Conservation (phyloP, 2,797 vertebrate species). For the Simalia tracyae region DNA sequence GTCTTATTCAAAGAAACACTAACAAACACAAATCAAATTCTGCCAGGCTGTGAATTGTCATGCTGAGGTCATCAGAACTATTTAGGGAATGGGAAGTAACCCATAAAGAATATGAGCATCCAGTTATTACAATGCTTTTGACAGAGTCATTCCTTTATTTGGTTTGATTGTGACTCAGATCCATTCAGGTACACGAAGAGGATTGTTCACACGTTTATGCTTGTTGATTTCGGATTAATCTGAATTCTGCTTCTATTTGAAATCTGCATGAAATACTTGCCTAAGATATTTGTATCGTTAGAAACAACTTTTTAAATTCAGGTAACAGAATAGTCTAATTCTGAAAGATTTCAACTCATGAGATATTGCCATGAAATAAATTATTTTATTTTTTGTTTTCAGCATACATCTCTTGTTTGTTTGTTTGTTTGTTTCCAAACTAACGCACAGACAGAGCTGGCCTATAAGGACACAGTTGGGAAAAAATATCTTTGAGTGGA, state of each 20-base stretch:
- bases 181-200: background rate
- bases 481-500: background rate
- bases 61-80: slow-evolving; percentile 17
- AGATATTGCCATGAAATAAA: background rate
- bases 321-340: background rate
- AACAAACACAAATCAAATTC: slow-evolving; percentile 33
- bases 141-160: background rate
- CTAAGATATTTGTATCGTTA: background rate
- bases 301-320: background rate
- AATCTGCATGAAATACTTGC: background rate
- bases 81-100: slow-evolving; percentile 30
- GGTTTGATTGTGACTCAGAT: background rate
- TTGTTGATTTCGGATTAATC: background rate
- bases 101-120: slow-evolving; percentile 14
- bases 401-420: background rate
- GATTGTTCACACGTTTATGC: background rate
- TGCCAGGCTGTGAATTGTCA: slow-evolving; percentile 7
- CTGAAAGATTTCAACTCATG: background rate
- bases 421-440: background rate
- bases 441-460: background rate
- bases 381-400: background rate
- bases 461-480: background rate
- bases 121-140: slow-evolving; percentile 12
- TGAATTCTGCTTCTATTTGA: background rate
- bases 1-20: slow-evolving; percentile 18